Base-by-base conservation (phyloP, 2,797 vertebrate species). In the Bradypodion pumilum region DNA sequence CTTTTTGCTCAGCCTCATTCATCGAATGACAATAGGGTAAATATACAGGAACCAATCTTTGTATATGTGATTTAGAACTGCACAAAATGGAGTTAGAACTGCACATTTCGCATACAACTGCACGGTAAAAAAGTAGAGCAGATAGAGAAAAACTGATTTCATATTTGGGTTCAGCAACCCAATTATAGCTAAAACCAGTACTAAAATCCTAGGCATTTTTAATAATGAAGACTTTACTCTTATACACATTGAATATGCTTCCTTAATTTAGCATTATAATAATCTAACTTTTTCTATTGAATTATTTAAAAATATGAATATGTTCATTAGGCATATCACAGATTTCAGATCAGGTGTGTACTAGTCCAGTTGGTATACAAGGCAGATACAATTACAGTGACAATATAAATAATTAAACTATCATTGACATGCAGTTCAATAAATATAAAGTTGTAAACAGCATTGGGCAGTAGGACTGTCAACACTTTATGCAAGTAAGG, bases 371-470 rank as follows among this genome's bases (percentile, higher is more conserved):
- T 92, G 93, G 83, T 90, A 80, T 83, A 87, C 15, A 82, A 81
- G 80, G 82, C 37, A 80, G 90, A 81, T 92, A 91, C 46, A 78
- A 80, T 93, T 92, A 32, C 89, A 83, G 75, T 92, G 90, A 13
- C 91, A 81, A 87, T 81, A 90, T 95, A 56, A 94, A 94, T 95
- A 92, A 95, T 94, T 94, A 89, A 96, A 85, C 76, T 40, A 16
- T 84, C 77, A 29, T 70, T 88, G 78, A 79, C 86, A 60, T 82
- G 72, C 59, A 80, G 8, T 73, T 62, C 81, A 89, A 81, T 82
- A 90, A 89, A 59, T 79, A 0, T 29, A 84, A 84, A 60, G 81
- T 84, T 92, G 91, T 86, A 29, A 87, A 63, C 21, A 1, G 77
- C 78, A 63, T 72, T 81, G 32, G 44, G 29, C 78, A 60, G 0